Evolutionary conservation across 2,797 vertebrate genomes (phyloP).

Genomic region (Chloroceryle amazona): DNA sequence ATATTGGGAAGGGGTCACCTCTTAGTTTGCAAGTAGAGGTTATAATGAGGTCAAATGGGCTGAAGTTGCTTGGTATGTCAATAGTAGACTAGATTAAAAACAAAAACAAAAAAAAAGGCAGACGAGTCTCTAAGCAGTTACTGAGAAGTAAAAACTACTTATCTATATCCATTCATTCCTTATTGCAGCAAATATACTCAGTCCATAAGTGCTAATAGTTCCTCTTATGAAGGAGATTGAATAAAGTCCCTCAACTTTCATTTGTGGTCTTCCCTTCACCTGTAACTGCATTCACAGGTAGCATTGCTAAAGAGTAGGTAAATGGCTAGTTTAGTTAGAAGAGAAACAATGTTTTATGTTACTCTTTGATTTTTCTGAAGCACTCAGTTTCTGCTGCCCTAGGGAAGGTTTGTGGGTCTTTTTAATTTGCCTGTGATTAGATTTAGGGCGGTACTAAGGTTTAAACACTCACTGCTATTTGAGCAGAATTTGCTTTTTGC

Average conservation of each 20-base stretch:
- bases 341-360: not conserved
- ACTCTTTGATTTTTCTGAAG: not conserved
- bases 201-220: not conserved
- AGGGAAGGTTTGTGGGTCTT: not conserved
- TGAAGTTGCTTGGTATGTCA: not conserved
- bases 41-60: not conserved
- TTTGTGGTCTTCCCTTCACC: not conserved
- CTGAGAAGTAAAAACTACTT: not conserved
- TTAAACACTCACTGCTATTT: not conserved
- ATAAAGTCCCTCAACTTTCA: not conserved
- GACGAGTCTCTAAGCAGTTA: not conserved
- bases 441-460: not conserved
- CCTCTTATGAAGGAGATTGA: not conserved
- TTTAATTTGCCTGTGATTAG: not conserved
- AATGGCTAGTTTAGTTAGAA: not conserved
- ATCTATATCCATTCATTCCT: not conserved
- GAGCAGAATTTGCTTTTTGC: slow-evolving; percentile 19
- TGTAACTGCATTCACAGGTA: not conserved
- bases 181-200: not conserved
- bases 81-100: not conserved
- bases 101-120: not conserved
- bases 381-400: not conserved
- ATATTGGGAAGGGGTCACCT: not conserved
- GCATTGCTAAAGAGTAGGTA: not conserved
- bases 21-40: not conserved